Percentiles rank a stretch among this genome's conserved stretches.
These are phyloP conservation scores for Triops cancriformis DNA, from an alignment of 1,140 invertebrate genomes.

Conservation along the genomic window DNA sequence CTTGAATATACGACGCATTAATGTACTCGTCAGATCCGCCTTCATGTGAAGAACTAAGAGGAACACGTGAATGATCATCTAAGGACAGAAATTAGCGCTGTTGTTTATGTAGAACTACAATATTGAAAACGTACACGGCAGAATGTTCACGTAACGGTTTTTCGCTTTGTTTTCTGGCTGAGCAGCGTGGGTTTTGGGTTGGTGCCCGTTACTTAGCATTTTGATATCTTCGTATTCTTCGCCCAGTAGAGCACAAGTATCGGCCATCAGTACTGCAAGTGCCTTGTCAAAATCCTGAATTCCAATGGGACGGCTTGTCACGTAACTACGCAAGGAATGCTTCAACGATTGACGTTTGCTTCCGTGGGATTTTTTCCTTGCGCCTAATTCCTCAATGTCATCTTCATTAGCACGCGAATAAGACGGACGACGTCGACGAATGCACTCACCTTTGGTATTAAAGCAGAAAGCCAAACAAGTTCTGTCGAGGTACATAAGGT, in stretches of 20 bases:
- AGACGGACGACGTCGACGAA: too few species aligned
- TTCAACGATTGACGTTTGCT: background rate
- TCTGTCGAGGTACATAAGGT: too few species aligned
- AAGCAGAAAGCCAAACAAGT: too few species aligned
- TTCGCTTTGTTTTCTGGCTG: conserved; percentile 58
- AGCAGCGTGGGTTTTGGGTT: conserved; percentile 35
- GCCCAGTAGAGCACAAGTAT: background rate
- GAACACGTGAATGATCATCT: conserved; percentile 66
- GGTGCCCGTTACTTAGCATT: background rate
- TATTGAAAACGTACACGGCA: conserved; percentile 55
- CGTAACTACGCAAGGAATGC: background rate
- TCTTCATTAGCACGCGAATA: too few species aligned
- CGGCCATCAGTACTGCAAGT: background rate
- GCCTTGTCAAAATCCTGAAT: background rate
- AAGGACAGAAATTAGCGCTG: conserved; percentile 14
- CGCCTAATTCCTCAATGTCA: too few species aligned
- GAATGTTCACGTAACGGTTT: conserved; percentile 71
- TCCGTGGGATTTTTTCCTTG: background rate
- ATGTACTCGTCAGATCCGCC: conserved; percentile 61
- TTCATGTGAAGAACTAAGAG: conserved; percentile 52
- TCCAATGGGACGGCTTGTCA: background rate
- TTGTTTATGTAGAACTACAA: background rate
- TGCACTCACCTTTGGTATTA: too few species aligned
- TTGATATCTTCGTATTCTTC: background rate
- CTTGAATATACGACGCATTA: conserved; percentile 72